Evolutionary conservation across 1,140 invertebrate genomes (phyloP).

Genomic region (Calephelis virginiensis): DNA sequence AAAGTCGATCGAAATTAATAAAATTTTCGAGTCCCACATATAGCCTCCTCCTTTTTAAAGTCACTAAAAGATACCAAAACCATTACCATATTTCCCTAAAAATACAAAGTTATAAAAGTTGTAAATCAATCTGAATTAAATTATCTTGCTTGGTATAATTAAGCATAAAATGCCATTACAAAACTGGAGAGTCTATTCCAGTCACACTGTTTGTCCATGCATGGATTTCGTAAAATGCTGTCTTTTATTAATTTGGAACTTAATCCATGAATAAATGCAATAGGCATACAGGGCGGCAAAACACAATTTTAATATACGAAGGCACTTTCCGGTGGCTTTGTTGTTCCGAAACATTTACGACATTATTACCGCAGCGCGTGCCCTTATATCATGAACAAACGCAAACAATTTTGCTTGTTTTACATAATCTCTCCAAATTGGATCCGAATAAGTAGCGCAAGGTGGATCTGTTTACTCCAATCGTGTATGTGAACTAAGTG

Average conservation of each 20-base stretch:
- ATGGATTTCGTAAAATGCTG: neutral
- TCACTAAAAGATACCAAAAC: no score
- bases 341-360: conserved; percentile 56
- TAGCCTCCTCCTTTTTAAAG: no score
- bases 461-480: conserved; percentile 25
- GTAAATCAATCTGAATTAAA: no score
- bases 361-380: conserved; percentile 52
- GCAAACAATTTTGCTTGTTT: conserved; percentile 53
- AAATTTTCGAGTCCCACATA: no score
- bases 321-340: conserved; percentile 42
- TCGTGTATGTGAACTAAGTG: neutral
- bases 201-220: no score
- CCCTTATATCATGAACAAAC: conserved; percentile 55
- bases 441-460: conserved; percentile 35
- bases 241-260: conserved; percentile 26
- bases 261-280: conserved; percentile 44
- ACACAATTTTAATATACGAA: conserved; percentile 55
- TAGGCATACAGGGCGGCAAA: conserved; percentile 48
- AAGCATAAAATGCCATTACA: no score
- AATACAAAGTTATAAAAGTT: no score
- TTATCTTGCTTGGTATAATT: no score
- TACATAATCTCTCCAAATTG: conserved; percentile 64
- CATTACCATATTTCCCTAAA: no score
- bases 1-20: no score
- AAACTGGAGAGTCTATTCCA: no score